Conservation (phyloP, 2,797 vertebrate genomes). For the Rhinophrynus dorsalis region DNA sequence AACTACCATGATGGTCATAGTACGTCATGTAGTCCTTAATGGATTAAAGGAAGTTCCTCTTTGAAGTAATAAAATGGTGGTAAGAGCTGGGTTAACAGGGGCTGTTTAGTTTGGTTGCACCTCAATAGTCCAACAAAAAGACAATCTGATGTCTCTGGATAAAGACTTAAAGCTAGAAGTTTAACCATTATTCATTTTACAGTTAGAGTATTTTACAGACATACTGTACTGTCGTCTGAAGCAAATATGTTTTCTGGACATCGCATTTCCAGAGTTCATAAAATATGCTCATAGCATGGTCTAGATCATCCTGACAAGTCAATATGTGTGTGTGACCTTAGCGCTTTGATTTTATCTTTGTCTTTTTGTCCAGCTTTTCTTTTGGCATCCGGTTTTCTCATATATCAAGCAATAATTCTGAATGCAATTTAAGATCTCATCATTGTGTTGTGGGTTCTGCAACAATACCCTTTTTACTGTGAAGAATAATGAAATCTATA, state of each 20-base stretch:
- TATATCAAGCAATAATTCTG: conserved; percentile 44
- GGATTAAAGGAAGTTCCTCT: no score
- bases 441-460: conserved; percentile 30
- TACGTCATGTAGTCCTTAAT: no score
- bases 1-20: no score
- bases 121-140: no score
- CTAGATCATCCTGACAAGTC: conserved; percentile 53
- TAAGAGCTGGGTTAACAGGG: no score
- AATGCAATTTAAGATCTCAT: conserved; percentile 6
- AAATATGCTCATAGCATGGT: conserved; percentile 9
- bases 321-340: conserved; percentile 27
- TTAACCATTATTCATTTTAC: conserved; percentile 34
- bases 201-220: conserved; percentile 12
- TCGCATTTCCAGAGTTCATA: conserved; percentile 37
- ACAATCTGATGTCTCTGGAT: no score
- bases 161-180: conserved; percentile 59
- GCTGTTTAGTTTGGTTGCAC: no score
- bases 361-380: conserved; percentile 26
- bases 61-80: no score
- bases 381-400: conserved; percentile 36
- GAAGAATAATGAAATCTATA: conserved; percentile 37
- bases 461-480: conserved; percentile 1
- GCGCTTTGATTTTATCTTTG: conserved; percentile 35
- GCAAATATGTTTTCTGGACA: conserved; percentile 44
- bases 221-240: conserved; percentile 33